Conservation (phyloP, 1,140 invertebrate genomes). For the Lasioglossum albipes region DNA sequence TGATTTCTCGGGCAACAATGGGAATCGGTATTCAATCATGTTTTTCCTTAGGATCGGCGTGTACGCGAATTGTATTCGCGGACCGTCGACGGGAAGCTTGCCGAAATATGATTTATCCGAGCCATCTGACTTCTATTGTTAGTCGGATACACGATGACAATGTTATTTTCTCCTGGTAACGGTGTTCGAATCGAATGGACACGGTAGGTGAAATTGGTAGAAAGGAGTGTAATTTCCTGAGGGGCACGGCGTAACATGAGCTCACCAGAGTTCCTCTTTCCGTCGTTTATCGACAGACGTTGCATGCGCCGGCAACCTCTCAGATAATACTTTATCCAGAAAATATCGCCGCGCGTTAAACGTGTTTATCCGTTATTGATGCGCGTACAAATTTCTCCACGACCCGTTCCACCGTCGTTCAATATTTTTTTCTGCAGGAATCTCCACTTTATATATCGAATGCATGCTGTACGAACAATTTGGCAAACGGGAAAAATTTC, state of each 20-base stretch:
- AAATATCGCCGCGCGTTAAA: conserved; percentile 33
- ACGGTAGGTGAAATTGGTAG: conserved; percentile 36
- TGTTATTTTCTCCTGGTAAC: conserved; percentile 53
- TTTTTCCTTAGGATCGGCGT: background rate
- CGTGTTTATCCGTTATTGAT: conserved; percentile 23
- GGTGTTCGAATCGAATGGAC: conserved; percentile 39
- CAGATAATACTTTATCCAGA: conserved; percentile 32
- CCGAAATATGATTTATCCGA: conserved; percentile 47
- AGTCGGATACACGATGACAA: conserved; percentile 42
- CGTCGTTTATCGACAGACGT: conserved; percentile 43
- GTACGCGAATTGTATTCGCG: background rate
- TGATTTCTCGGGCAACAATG: background rate
- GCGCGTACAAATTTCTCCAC: background rate
- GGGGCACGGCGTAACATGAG: conserved; percentile 48
- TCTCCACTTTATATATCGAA: too few species aligned
- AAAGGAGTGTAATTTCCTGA: conserved; percentile 63
- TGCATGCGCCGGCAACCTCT: background rate
- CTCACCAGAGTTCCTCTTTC: conserved; percentile 41
- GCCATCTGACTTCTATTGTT: conserved; percentile 19
- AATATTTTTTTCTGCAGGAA: too few species aligned
- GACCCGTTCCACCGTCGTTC: too few species aligned
- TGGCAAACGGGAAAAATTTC: too few species aligned
- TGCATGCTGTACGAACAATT: too few species aligned
- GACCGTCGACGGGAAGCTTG: background rate
- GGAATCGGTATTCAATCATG: background rate